A percentile compares a stretch with the other conserved stretches of the same genome.
phyloP scores from a whole-genome alignment of 1,140 invertebrate genomes.

The Leptinotarsa defecta region DNA sequence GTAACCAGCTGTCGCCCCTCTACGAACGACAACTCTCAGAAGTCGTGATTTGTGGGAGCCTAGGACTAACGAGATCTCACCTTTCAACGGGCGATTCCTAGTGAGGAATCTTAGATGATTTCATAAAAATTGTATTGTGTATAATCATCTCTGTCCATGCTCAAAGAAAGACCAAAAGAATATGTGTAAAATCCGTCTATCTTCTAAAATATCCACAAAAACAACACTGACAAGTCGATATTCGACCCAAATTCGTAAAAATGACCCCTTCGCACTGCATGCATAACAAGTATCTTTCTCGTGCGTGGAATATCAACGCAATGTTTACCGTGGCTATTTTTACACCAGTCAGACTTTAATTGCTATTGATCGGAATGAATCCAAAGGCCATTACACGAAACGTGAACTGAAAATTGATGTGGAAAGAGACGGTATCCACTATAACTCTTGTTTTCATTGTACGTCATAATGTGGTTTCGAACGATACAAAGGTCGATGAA shows the following conservation, averaged over 20 bases:
- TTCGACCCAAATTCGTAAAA: neutral
- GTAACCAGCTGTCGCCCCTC: too few relatives aligned
- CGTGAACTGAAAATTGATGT: neutral
- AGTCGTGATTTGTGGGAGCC: too few relatives aligned
- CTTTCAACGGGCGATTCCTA: too few relatives aligned
- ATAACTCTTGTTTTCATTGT: neutral
- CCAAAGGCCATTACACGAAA: neutral
- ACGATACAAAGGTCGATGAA: neutral
- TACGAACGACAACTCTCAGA: too few relatives aligned
- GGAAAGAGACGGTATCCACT: neutral
- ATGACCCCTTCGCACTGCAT: slow-evolving; percentile 1
- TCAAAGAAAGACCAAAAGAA: too few relatives aligned
- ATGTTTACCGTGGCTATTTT: slow-evolving; percentile 4
- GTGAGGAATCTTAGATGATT: too few relatives aligned
- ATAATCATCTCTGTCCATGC: too few relatives aligned
- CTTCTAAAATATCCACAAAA: too few relatives aligned
- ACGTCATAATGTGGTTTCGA: neutral
- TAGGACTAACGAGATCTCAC: too few relatives aligned
- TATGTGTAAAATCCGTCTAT: too few relatives aligned
- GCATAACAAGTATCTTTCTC: neutral
- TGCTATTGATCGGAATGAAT: neutral
- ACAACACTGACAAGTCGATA: neutral
- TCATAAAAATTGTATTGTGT: too few relatives aligned
- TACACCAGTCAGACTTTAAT: neutral
- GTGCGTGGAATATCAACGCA: neutral